phyloP scores from a whole-genome alignment of 2,113 vertebrate genomes.

The Marmota monax region DNA sequence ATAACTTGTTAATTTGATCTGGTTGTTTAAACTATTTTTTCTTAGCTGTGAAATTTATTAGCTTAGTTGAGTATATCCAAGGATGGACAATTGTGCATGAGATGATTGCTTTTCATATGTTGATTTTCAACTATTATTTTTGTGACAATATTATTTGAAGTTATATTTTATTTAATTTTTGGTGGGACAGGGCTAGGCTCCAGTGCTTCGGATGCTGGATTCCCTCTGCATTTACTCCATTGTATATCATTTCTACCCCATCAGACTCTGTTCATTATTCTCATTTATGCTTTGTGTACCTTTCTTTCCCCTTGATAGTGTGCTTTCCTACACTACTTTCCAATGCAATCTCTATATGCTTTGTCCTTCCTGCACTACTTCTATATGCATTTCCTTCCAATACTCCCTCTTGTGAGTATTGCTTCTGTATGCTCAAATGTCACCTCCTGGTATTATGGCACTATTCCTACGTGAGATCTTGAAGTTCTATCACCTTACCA shows the following conservation, averaged over 20 bases:
- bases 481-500: neutral
- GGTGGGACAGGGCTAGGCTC: neutral
- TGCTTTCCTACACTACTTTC: neutral
- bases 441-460: neutral
- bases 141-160: neutral
- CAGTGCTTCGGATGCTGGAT: neutral
- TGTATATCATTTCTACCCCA: neutral
- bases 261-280: neutral
- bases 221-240: neutral
- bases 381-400: neutral
- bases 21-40: neutral
- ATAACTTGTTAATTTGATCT: neutral
- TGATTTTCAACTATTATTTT: neutral
- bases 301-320: neutral
- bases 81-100: neutral
- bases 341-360: neutral
- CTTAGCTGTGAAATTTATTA: neutral
- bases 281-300: neutral
- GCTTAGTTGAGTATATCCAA: neutral
- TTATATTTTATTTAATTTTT: neutral
- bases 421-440: neutral
- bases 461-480: neutral
- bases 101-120: neutral
- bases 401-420: neutral
- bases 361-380: neutral